Evolutionary conservation across 2,888 invertebrate genomes (phyloP).

Genomic region (Nephrocerus scutellatus): DNA sequence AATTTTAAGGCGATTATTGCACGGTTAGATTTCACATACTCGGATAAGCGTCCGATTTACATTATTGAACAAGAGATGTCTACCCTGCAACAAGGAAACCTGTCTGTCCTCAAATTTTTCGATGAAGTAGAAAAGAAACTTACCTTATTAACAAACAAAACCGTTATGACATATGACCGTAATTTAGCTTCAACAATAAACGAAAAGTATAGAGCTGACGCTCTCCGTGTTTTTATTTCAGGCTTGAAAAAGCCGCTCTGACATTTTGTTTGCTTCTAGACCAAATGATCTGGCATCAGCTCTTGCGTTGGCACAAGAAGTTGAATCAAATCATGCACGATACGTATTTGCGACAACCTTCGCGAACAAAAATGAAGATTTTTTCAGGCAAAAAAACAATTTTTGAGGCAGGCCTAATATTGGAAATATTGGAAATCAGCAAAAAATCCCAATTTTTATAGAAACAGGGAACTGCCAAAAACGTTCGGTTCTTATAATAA

Average conservation of each 20-base stretch:
- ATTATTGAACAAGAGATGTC: conserved; percentile 2
- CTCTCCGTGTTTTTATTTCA: conserved; percentile 16
- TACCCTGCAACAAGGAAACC: background rate
- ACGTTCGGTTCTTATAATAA: background rate
- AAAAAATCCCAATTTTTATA: too few species aligned
- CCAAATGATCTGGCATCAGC: conserved; percentile 13
- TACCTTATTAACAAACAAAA: conserved; percentile 15
- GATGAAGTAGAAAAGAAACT: conserved; percentile 14
- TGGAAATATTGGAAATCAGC: too few species aligned
- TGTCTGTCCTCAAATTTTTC: background rate
- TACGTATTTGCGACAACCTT: conserved; percentile 15
- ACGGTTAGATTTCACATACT: background rate
- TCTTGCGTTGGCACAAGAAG: conserved; percentile 16
- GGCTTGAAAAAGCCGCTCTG: conserved; percentile 12
- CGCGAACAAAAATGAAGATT: too few species aligned
- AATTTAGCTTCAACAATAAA: conserved; percentile 10
- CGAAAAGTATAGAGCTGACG: conserved; percentile 18
- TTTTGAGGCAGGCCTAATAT: too few species aligned
- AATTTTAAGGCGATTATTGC: background rate
- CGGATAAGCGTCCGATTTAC: conserved; percentile 8
- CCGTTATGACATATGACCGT: conserved; percentile 13
- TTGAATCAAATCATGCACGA: conserved; percentile 16
- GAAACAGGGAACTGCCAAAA: background rate
- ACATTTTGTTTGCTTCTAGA: conserved; percentile 14
- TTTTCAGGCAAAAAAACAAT: too few species aligned